A percentile compares a stretch with the other conserved stretches of the same genome.
Conservation (phyloP, 2,113 vertebrate species). For the Elgaria multicarinata region DNA sequence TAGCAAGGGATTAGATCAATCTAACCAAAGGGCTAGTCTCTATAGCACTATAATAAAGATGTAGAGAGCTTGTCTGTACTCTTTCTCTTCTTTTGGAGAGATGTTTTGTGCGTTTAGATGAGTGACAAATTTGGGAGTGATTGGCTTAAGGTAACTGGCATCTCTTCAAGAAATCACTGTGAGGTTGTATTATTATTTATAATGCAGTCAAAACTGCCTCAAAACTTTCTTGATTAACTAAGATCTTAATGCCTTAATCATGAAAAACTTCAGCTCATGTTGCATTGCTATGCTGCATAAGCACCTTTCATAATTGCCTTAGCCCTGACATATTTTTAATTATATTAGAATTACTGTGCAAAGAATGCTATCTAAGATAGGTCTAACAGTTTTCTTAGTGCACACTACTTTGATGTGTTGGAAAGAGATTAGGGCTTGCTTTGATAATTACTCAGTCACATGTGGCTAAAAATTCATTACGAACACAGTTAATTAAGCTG, state of each 20-base stretch:
- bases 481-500: slow-evolving; percentile 56
- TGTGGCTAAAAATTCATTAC: slow-evolving; percentile 61
- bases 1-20: neutral
- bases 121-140: neutral
- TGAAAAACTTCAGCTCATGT: slow-evolving; percentile 1
- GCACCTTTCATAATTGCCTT: slow-evolving; percentile 64
- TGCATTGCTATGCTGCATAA: slow-evolving; percentile 55
- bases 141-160: neutral
- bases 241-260: slow-evolving; percentile 14
- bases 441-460: slow-evolving; percentile 56
- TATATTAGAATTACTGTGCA: slow-evolving; percentile 71
- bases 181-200: slow-evolving; percentile 32
- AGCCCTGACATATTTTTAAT: slow-evolving; percentile 70
- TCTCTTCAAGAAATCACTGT: slow-evolving; percentile 25
- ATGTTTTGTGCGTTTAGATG: neutral
- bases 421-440: slow-evolving; percentile 57
- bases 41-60: neutral
- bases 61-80: neutral
- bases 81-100: neutral
- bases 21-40: too few relatives aligned
- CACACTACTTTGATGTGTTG: slow-evolving; percentile 49
- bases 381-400: slow-evolving; percentile 60
- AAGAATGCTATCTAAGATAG: slow-evolving; percentile 68
- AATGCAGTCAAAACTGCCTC: neutral
- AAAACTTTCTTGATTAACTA: slow-evolving; percentile 49